Percentiles rank a stretch among this genome's conserved stretches.
These are phyloP conservation scores for Premnoplex brunnescens DNA, from an alignment of 2,797 vertebrate species.

Conservation along the genomic window DNA sequence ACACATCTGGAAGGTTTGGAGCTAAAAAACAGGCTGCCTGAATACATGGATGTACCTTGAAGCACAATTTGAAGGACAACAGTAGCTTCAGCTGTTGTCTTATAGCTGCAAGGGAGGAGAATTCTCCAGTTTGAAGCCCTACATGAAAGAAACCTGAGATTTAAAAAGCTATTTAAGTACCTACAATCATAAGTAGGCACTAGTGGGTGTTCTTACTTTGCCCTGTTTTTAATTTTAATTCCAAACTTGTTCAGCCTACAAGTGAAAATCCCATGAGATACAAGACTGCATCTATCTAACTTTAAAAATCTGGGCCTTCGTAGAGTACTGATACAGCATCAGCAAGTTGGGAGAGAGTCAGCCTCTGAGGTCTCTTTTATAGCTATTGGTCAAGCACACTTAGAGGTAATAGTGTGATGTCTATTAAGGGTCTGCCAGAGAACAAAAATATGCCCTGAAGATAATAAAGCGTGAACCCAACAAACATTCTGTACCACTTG, in stretches of 20 bases:
- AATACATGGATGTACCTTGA: neutral
- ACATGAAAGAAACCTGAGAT: neutral
- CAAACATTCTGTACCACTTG: neutral
- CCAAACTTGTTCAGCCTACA: conserved; percentile 30
- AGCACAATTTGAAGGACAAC: neutral
- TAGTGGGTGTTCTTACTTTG: conserved; percentile 32
- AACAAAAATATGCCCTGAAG: neutral
- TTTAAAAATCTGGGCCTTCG: conserved; percentile 6
- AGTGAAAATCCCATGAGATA: conserved; percentile 2
- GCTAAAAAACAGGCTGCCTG: neutral
- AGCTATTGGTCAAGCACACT: neutral
- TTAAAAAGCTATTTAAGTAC: conserved; percentile 8
- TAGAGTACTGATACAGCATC: neutral
- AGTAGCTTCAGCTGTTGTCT: neutral
- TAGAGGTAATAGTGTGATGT: neutral
- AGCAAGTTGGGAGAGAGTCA: neutral
- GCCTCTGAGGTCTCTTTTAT: neutral
- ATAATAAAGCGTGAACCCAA: neutral
- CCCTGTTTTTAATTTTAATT: conserved; percentile 52
- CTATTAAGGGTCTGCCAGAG: neutral
- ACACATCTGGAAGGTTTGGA: conserved; percentile 2
- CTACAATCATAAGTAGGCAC: conserved; percentile 3
- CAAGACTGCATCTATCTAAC: neutral
- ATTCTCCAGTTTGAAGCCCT: neutral
- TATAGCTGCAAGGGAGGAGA: neutral